Evolutionary conservation across 2,888 invertebrate genomes (phyloP), one percentile per base, ranked within the genome.

Genomic region (Plagodis dolabraria): DNA sequence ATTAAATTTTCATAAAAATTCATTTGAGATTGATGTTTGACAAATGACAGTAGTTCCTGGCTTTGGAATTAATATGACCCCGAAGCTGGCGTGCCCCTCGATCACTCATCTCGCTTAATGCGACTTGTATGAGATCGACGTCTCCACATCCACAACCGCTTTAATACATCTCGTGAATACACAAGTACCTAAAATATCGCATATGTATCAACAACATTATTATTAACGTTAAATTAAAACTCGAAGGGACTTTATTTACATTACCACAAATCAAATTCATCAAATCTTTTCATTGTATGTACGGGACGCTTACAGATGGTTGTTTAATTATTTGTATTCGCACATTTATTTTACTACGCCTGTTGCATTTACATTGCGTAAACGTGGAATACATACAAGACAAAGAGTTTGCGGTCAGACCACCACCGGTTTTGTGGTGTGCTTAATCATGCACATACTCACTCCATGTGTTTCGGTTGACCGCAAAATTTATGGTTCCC

Each of bases 361-460:
- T 74, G 68, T 69, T 71, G 67, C 72, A 79, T 79, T 66, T 62
- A 52, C 58, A 77, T 77, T 70, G 65, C 68, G 69, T 63, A 61
- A 49, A 76, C 75, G 77, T 77, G 79, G 72, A 74, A 67, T 64
- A 78, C 71, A 79, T 79, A 75, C 72, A 65, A 67, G 59, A 63
- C 65, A 58, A 70, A 65, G 55, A 64, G 68, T 74, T 72, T 75
- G 82, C 74, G 80, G 79, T 80, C 68, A 65, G 76, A 71, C 76
- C 70, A 70, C 75, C 72, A 70, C 68, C 65, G 56, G 49, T 40
- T 38, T 62, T 71, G 66, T 72, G 75, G 76, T 71, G 69, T 74
- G 70, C 74, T 69, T 80, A 80, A 85, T 86, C 83, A 82, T 51
- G 47, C 54, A 52, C 76, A 85, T 82, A 75, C 75, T 77, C 74